Evolutionary conservation across 2,888 invertebrate genomes (phyloP).

Genomic region (Drosophila emarginata): DNA sequence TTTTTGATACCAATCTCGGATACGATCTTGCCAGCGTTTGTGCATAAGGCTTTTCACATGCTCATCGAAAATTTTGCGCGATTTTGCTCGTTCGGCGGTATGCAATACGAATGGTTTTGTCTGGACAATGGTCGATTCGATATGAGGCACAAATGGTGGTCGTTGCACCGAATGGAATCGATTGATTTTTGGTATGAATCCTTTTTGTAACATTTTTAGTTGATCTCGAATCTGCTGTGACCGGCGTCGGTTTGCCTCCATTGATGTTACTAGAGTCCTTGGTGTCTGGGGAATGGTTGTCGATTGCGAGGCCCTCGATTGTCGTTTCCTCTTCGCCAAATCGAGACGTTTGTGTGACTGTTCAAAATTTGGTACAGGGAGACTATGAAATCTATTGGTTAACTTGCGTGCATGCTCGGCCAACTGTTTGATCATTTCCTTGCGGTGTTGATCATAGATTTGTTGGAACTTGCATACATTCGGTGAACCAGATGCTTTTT

Average conservation of each 20-base stretch:
- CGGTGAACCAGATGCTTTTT: neutral
- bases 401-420: neutral
- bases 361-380: conserved; percentile 51
- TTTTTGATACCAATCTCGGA: conserved; percentile 12
- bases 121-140: conserved; percentile 29
- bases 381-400: conserved; percentile 32
- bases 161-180: conserved; percentile 18
- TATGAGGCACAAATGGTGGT: conserved; percentile 51
- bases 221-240: neutral
- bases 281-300: conserved; percentile 52
- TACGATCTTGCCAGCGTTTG: neutral
- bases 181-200: conserved; percentile 19
- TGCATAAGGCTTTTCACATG: conserved; percentile 15
- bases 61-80: conserved; percentile 43
- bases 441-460: conserved; percentile 32
- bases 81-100: conserved; percentile 35
- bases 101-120: conserved; percentile 47
- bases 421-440: neutral
- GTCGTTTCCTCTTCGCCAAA: conserved; percentile 20
- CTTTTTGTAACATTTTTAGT: neutral
- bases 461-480: conserved; percentile 18
- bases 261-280: conserved; percentile 36
- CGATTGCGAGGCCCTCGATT: conserved; percentile 15
- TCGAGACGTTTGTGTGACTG: conserved; percentile 38
- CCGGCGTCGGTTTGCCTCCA: conserved; percentile 27